Conservation (phyloP, 2,113 vertebrate species). For the Hyperopisus bebe region DNA sequence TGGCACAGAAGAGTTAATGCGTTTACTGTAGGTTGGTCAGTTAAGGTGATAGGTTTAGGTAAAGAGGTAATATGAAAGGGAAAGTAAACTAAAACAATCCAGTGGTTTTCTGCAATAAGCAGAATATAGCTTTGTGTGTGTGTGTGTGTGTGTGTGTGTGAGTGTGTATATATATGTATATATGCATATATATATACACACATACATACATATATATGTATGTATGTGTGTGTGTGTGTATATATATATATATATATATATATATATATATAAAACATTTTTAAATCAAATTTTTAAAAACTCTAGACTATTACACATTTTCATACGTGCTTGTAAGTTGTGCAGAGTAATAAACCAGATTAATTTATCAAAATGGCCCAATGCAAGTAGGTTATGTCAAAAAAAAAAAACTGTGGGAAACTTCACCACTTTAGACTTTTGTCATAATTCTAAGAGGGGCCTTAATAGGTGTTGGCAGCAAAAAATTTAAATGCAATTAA, state of each 20-base stretch:
- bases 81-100: conserved; percentile 46
- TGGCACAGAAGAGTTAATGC: conserved; percentile 14
- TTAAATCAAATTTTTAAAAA: background rate
- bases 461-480: background rate
- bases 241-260: background rate
- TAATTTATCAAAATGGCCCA: conserved; percentile 49
- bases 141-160: background rate
- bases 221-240: background rate
- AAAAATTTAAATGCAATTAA: conserved; percentile 1
- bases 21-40: conserved; percentile 40
- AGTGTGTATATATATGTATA: background rate
- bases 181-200: no score
- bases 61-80: conserved; percentile 48
- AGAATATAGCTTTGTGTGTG: conserved; percentile 12
- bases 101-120: conserved; percentile 42
- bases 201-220: background rate
- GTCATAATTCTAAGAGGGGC: background rate
- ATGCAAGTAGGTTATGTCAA: conserved; percentile 4
- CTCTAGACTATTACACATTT: background rate
- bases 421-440: background rate
- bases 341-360: conserved; percentile 16
- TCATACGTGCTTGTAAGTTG: background rate
- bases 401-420: background rate
- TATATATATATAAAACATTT: background rate
- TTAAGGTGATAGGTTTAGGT: conserved; percentile 31